Percentiles rank a stretch among this genome's conserved stretches.
Evolutionary conservation across 1,140 invertebrate species (phyloP).

Genomic region (honey bee (Apis mellifera)): DNA sequence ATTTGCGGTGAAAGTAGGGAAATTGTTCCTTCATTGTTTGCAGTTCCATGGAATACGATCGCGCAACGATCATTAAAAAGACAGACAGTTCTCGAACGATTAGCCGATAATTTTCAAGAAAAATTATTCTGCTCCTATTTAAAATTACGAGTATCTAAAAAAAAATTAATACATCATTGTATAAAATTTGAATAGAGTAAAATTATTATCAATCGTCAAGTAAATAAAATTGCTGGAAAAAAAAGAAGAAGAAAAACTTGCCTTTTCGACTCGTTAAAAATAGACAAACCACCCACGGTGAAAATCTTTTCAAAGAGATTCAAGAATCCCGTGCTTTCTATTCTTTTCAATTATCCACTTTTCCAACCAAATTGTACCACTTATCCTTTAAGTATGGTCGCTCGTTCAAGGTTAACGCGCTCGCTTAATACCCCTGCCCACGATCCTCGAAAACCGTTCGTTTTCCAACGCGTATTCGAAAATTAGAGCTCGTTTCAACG

Average conservation of each 20-base stretch:
- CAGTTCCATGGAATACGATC: not conserved
- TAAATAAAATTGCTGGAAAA: too few relatives aligned
- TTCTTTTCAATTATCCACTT: not conserved
- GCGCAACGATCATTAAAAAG: not conserved
- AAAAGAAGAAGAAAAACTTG: too few relatives aligned
- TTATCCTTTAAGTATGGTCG: not conserved
- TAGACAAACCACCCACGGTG: too few relatives aligned
- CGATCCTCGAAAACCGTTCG: too few relatives aligned
- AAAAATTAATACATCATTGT: too few relatives aligned
- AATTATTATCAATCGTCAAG: too few relatives aligned
- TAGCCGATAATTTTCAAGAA: too few relatives aligned
- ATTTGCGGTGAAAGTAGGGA: not conserved
- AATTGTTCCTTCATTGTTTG: not conserved
- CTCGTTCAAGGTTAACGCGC: conserved; percentile 9
- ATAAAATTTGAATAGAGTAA: too few relatives aligned
- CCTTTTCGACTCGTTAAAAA: too few relatives aligned
- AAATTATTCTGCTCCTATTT: too few relatives aligned
- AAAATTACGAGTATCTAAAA: too few relatives aligned
- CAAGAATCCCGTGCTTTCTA: not conserved
- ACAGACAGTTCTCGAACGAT: not conserved
- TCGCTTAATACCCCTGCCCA: not conserved
- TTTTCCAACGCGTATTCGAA: not conserved
- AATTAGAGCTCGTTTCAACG: conserved; percentile 25
- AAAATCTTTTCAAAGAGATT: not conserved
- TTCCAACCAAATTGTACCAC: not conserved